Evolutionary conservation across 2,113 vertebrate species (phyloP), one percentile per base, ranked within the genome.

Genomic region (Vulpes ferrilata): DNA sequence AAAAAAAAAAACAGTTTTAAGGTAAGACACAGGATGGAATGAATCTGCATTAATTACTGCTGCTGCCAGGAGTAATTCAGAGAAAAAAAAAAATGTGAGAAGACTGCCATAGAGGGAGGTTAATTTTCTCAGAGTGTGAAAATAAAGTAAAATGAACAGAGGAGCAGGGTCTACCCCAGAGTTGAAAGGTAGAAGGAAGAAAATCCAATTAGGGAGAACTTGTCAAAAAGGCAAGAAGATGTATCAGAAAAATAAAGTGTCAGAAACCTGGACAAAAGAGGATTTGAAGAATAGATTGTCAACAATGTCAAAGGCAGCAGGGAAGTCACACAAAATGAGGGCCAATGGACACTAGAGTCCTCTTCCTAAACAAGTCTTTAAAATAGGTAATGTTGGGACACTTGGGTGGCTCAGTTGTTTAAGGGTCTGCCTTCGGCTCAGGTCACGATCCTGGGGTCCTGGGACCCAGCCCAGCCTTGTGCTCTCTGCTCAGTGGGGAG

Each of bases 201-300:
- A 89, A 38, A 19, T 22, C 27, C 22, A 79, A 30, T 43, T 84
- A 71, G 60, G 12, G 25, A 96, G 65, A 87, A 92, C 48, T 43
- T 81, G 7, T 85, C 94, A 94, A 86, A 96, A 73, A 78, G 51
- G 11, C 71, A 65, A 85, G 67, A 65, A 84, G 43, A 74, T 30
- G 4, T 38, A 35, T 5, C 4, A 65, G 51, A 87, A 79, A 27
- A 74, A 87, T 65, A 32, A 79, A 84, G 27, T 59, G 27, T 53
- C 35, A 73, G 55, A 96, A 64, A 64, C 15, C 48, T 60, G 20
- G 59, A 19, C 22, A 86, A 59, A 22, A 76, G 8, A 76, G 30
- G 51, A 69, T 65, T 51, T 94, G 81, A 59, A 87, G 74, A 83
- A 48, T 0, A 60, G 25, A 9, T 43, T n/a, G 16, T 38, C 60